Percentiles rank a stretch among this genome's conserved stretches.
Evolutionary conservation across 2,888 invertebrate genomes (phyloP).

Genomic region (Subacronicta megacephala): DNA sequence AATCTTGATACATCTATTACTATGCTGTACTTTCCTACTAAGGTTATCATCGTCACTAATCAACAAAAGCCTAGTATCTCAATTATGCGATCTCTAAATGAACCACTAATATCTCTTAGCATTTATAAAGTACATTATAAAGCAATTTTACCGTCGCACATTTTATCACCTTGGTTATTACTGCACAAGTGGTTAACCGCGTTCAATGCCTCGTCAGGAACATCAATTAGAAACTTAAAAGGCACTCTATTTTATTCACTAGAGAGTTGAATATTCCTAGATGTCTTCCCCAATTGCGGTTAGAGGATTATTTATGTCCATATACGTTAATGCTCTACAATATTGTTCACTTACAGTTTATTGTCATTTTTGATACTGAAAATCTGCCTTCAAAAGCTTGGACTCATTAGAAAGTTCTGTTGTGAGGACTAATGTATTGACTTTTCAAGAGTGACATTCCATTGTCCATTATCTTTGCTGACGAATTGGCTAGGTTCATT

Average conservation of each 20-base stretch:
- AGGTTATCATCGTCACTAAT: conserved; percentile 35
- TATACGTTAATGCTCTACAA: conserved; percentile 26
- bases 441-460: conserved; percentile 3
- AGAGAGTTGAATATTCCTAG: conserved; percentile 23
- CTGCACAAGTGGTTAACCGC: conserved; percentile 28
- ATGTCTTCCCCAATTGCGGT: conserved; percentile 13
- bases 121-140: conserved; percentile 6
- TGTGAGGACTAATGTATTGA: conserved; percentile 12
- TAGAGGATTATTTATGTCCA: conserved; percentile 32
- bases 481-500: conserved; percentile 34
- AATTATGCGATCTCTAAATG: conserved; percentile 18
- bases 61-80: conserved; percentile 12
- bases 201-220: conserved; percentile 22
- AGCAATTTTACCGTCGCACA: conserved; percentile 17
- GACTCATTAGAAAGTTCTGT: conserved; percentile 35
- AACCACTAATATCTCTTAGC: conserved; percentile 11
- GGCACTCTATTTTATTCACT: conserved; percentile 21
- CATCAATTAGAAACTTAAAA: conserved; percentile 14
- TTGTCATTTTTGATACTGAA: conserved; percentile 24
- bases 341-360: conserved; percentile 18
- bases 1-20: conserved; percentile 38
- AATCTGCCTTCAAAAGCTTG: conserved; percentile 11
- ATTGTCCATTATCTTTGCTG: conserved; percentile 23
- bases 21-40: conserved; percentile 27
- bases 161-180: conserved; percentile 40